Evolutionary conservation across 2,888 invertebrate species (phyloP), one percentile per base, ranked within the genome.

Genomic region (Pediacus dermestoides): DNA sequence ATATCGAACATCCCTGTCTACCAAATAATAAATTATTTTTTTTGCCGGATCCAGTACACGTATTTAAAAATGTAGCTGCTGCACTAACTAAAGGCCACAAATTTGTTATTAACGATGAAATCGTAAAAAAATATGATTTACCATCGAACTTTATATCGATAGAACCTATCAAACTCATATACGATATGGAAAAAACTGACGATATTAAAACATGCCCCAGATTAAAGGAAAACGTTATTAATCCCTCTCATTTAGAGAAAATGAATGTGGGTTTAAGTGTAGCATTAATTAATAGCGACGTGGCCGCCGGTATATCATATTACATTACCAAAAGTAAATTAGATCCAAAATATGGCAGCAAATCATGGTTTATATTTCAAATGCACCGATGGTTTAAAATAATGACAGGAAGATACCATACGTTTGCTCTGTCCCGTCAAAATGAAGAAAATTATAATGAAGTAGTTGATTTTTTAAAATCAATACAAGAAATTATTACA

Each of bases 21-120:
- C n/a, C 16, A 32, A 26, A 10, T 16, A 16, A 37, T 8, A 42
- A 34, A 38, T 34, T 42, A 14, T 42, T 34, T 18, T n/a, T 42
- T 6, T 9, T 30, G 10, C 36, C 42, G 4, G 42, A 42, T 18
- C 37, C 38, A 4, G 38, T 38, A 4, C 42, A 42, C 16, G 34
- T 38, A 3, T 42, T 38, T 21, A 42, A 42, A 42, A 42, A 42
- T 16, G 4, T 42, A 12, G 38, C 38, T 27, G 34, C 13, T 14
- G 32, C 38, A 11, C 10, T 42, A 16, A 40, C 40, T 4, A 22
- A 8, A 13, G 15, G 34, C 2, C 15, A 34, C 3, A 26, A 32
- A 13, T 28, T 42, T 30, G 9, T 2, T 27, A 12, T 34, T 2
- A 13, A 13, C n/a, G n/a, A 38, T 15, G n/a, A 3, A 7, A 30